Conservation (phyloP, 1,140 invertebrate species). For the Doryteuthis pealeii region DNA sequence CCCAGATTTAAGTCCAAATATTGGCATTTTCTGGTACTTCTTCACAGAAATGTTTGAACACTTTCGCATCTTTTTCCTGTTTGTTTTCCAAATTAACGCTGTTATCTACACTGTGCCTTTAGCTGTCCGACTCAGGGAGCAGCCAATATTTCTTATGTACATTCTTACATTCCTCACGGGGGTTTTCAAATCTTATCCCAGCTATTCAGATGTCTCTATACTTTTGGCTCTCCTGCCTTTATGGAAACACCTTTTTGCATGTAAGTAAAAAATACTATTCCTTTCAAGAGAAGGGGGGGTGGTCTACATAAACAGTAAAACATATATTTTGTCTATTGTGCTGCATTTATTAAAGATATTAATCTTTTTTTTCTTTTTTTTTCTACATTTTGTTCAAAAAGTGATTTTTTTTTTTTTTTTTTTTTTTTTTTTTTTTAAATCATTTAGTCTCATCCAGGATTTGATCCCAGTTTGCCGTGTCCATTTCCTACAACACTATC, state of each 20-base stretch:
- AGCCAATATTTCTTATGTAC: conserved; percentile 83
- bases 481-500: no score
- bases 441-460: no score
- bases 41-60: conserved; percentile 99
- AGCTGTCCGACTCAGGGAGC: conserved; percentile 76
- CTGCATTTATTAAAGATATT: no score
- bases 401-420: no score
- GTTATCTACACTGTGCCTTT: conserved; percentile 89
- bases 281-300: no score
- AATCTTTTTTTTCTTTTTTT: no score
- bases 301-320: neutral
- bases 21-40: conserved; percentile 99
- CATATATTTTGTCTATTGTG: no score
- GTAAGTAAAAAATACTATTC: conserved; percentile 62
- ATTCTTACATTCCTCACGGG: conserved; percentile 81
- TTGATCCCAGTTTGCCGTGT: no score
- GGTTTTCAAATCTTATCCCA: conserved; percentile 96
- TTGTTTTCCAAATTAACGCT: conserved; percentile 95
- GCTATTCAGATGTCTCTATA: conserved; percentile 90
- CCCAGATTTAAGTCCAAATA: conserved; percentile 93
- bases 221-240: conserved; percentile 87
- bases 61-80: conserved; percentile 91
- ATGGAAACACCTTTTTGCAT: conserved; percentile 86
- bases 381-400: no score
- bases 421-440: no score